Base-by-base conservation (phyloP, 2,888 invertebrate genomes). In the Gisinianus flammeolus region DNA sequence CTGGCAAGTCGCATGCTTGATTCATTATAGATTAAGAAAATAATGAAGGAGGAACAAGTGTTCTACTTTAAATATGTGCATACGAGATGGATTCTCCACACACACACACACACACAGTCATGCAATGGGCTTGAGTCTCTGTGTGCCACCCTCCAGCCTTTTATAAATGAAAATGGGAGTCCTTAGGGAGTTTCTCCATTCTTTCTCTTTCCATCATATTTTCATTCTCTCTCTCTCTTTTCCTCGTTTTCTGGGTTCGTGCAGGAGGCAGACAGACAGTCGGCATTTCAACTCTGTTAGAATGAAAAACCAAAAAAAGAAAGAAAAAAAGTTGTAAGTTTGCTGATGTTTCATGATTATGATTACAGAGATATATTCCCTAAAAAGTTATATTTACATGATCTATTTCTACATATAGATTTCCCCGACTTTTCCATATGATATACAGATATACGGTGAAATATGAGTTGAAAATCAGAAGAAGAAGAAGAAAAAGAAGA, bases 161-260 rank as follows among this genome's bases (percentile, higher is more conserved):
- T 62, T 62, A 12, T 64, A 64, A 44, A 71, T 64, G 73, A 26
- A 62, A 22, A 44, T 58, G 69, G 72, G 72, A 79, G 76, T 68
- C 76, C 79, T 76, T 76, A 44, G 73, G 79, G 79, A 79, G 71
- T 79, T 74, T 76, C 75, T 76, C 70, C 74, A 71, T 71, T 44
- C 19, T 19, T 62, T 28, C 28, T 44, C 19, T 44, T 44, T 44
- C 35, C 35, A 35, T 35, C 1, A 19, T 44, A 44, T 16, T 19
- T 44, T 44, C 44, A 12, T 16, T 44, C 44, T 4, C 44, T 58
- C n/a, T 58, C 56, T n/a, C n/a, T 58, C 56, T n/a, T 24, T 58
- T 24, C 28, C 62, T 28, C 26, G 28, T 26, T 26, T 16, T 26
- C 10, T 28, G 6, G 12, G 62, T 62, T 26, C 28, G 26, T 22